These are phyloP conservation scores for Drosophila fuyamai DNA, from an alignment of 1,140 invertebrate species.

Conservation along the genomic window DNA sequence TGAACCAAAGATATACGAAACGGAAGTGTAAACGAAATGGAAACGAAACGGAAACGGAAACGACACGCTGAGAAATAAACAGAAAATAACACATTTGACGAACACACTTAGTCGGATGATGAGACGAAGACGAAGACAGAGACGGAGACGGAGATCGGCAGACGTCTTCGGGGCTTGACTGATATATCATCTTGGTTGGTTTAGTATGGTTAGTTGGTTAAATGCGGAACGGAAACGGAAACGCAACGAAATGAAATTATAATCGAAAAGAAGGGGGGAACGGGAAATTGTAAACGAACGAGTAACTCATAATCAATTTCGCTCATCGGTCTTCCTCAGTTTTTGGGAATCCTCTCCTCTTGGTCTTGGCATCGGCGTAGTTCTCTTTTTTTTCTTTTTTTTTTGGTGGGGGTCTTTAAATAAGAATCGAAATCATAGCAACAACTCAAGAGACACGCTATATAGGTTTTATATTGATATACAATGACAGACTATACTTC, in stretches of 20 bases:
- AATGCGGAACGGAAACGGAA: slow-evolving; percentile 51
- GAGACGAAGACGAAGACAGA: slow-evolving; percentile 47
- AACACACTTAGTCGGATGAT: slow-evolving; percentile 71
- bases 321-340: slow-evolving; percentile 36
- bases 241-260: slow-evolving; percentile 17
- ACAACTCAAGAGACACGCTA: slow-evolving; percentile 73
- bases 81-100: slow-evolving; percentile 74
- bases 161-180: slow-evolving; percentile 48
- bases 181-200: slow-evolving; percentile 54
- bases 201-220: slow-evolving; percentile 82
- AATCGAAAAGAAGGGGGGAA: slow-evolving; percentile 14
- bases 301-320: slow-evolving; percentile 22
- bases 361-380: slow-evolving; percentile 36
- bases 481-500: slow-evolving; percentile 33
- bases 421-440: slow-evolving; percentile 58
- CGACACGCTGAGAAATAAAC: slow-evolving; percentile 42
- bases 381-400: slow-evolving; percentile 7
- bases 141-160: slow-evolving; percentile 49
- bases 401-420: slow-evolving; percentile 9
- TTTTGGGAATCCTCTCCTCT: slow-evolving; percentile 25
- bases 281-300: slow-evolving; percentile 4
- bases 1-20: slow-evolving; percentile 34
- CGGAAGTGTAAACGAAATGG: slow-evolving; percentile 44
- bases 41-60: slow-evolving; percentile 47
- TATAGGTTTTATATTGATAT: slow-evolving; percentile 35